phyloP scores from a whole-genome alignment of 2,888 invertebrate species.

The Scotopteryx bipunctaria region DNA sequence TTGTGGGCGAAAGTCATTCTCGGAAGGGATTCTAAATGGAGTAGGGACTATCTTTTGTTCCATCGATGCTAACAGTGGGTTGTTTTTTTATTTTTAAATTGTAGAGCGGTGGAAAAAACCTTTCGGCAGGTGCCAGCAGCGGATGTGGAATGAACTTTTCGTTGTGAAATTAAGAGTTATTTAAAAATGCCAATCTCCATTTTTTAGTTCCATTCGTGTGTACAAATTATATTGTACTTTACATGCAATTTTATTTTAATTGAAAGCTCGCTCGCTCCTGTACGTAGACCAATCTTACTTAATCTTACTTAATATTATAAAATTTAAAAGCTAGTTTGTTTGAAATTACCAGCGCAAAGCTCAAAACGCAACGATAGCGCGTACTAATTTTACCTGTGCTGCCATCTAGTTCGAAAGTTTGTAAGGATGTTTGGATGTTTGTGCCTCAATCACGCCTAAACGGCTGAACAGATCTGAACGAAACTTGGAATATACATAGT shows the following conservation, averaged over 20 bases:
- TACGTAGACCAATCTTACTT: no score
- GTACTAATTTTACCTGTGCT: no score
- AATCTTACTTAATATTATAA: no score
- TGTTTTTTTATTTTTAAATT: slow-evolving; percentile 23
- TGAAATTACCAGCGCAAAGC: no score
- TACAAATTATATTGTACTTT: slow-evolving; percentile 18
- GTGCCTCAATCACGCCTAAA: no score
- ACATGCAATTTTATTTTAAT: slow-evolving; percentile 22
- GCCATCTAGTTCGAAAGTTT: no score
- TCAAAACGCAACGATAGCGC: no score
- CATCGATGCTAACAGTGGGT: slow-evolving; percentile 27
- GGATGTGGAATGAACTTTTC: slow-evolving; percentile 58
- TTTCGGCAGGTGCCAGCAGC: slow-evolving; percentile 61
- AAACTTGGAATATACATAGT: no score
- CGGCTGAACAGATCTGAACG: no score
- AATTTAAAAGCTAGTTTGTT: slow-evolving; percentile 29
- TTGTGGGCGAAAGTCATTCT: slow-evolving; percentile 36
- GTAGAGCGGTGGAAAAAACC: slow-evolving; percentile 54
- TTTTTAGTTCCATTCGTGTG: slow-evolving; percentile 34
- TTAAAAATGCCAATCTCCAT: slow-evolving; percentile 44
- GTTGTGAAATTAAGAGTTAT: slow-evolving; percentile 32
- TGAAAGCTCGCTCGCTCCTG: slow-evolving; percentile 28
- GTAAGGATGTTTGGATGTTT: no score
- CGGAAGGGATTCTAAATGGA: slow-evolving; percentile 40
- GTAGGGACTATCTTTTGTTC: slow-evolving; percentile 28